Base-by-base conservation (phyloP, 2,888 invertebrate species). In the Acleris literana region DNA sequence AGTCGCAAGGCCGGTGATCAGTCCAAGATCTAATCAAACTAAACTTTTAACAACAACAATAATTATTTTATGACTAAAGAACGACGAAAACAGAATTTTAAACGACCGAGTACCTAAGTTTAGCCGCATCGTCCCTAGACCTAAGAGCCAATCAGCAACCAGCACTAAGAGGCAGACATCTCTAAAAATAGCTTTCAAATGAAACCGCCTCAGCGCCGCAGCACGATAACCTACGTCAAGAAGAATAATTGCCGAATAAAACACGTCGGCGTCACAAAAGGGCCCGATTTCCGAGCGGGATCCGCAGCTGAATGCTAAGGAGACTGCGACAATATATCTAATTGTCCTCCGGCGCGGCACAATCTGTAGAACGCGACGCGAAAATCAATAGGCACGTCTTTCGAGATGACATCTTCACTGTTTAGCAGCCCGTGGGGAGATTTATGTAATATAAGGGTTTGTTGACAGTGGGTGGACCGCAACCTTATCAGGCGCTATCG, bases 331-430 rank as follows among this genome's bases (percentile, higher is more conserved):
- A 85, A 79, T 79, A 79, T 78, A 80, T 77, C 76, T 82, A 80
- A 81, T 76, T 76, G 78, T 76, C 76, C 77, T 76, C 72, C 63
- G 72, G 72, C 72, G 70, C 70, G 75, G 64, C 59, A 78, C 74
- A 75, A 74, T 77, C 77, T 76, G 75, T 68, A 72, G 71, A 77
- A 76, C 80, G 79, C 75, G 74, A 78, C 74, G 75, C 68, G 80
- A 87, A 90, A 91, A 91, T 90, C 91, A 84, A 91, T 92, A 91
- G 83, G 74, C 74, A 79, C 80, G 72, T 83, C 82, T 86, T n/a
- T 81, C 72, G 74, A 82, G 81, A 84, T 82, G 78, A 77, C 72
- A 59, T 79, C 74, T 82, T 75, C 73, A 74, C 73, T 72, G 68
- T 74, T 74, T 73, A 72, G 72, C 70, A 74, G 69, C 70, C 68